Conservation (phyloP, 2,113 vertebrate genomes). For the Cygnus buccinator region DNA sequence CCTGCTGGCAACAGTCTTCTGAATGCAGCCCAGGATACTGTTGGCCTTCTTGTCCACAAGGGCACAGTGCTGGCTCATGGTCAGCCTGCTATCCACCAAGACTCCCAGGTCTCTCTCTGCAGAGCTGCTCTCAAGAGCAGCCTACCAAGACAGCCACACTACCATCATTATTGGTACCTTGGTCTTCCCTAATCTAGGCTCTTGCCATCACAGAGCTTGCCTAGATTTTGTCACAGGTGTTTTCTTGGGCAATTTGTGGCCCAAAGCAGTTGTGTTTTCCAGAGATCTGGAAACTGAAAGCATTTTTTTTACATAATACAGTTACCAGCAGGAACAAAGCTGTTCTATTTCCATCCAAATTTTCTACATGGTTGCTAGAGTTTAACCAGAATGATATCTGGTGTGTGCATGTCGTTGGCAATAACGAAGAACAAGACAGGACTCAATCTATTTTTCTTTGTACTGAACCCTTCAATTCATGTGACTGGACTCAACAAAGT, state of each 20-base stretch:
- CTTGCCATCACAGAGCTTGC: not conserved
- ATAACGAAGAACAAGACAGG: not conserved
- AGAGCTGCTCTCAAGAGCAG: too few relatives aligned
- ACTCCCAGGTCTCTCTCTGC: too few relatives aligned
- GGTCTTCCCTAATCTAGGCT: not conserved
- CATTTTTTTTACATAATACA: not conserved
- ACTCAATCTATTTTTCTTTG: not conserved
- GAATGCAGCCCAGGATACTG: too few relatives aligned
- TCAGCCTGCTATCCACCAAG: too few relatives aligned
- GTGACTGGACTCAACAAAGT: not conserved
- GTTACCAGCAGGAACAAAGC: not conserved
- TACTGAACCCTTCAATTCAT: not conserved
- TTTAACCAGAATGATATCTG: not conserved
- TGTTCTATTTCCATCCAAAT: not conserved
- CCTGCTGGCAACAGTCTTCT: too few relatives aligned
- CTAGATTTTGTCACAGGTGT: not conserved
- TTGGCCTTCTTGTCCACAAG: too few relatives aligned
- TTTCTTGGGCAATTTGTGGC: not conserved
- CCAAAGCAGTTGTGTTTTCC: not conserved
- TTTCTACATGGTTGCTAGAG: accelerated
- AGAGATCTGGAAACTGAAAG: not conserved
- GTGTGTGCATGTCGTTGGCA: not conserved
- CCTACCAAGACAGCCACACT: not conserved
- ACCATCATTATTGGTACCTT: not conserved
- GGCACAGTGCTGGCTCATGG: too few relatives aligned